A percentile compares a stretch with the other conserved stretches of the same genome.
phyloP scores from a whole-genome alignment of 2,888 invertebrate genomes.

The Aelia acuminata region DNA sequence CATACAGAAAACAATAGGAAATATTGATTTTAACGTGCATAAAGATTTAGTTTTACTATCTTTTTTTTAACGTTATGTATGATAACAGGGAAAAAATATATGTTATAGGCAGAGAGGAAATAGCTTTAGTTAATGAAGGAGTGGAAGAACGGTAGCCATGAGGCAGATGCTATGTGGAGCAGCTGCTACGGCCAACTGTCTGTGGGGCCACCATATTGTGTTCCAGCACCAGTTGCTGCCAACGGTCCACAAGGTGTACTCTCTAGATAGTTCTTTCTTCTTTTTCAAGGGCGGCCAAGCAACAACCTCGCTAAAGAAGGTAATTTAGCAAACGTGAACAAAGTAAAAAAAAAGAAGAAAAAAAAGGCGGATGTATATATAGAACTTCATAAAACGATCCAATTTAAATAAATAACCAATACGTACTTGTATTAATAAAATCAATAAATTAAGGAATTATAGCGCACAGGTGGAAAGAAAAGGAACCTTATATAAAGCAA shows the following conservation, averaged over 20 bases:
- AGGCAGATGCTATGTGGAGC: slow-evolving; percentile 51
- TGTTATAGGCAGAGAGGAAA: neutral
- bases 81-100: neutral
- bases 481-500: too few species aligned
- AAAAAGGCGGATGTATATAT: too few species aligned
- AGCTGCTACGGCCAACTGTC: slow-evolving; percentile 53
- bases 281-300: slow-evolving; percentile 16
- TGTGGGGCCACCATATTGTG: slow-evolving; percentile 47
- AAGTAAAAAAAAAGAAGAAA: too few species aligned
- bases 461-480: too few species aligned
- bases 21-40: too few species aligned
- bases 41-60: too few species aligned
- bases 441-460: too few species aligned
- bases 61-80: too few species aligned
- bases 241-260: slow-evolving; percentile 35
- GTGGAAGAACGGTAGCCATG: slow-evolving; percentile 4
- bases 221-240: slow-evolving; percentile 8
- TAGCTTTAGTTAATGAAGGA: neutral
- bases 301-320: neutral
- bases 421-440: too few species aligned
- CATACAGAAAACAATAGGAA: too few species aligned
- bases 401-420: too few species aligned
- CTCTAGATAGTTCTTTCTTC: slow-evolving; percentile 37
- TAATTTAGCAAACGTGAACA: neutral
- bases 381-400: too few species aligned